Evolutionary conservation across 2,888 invertebrate species (phyloP), one percentile per base, ranked within the genome.

Genomic region (Dryobota labecula): DNA sequence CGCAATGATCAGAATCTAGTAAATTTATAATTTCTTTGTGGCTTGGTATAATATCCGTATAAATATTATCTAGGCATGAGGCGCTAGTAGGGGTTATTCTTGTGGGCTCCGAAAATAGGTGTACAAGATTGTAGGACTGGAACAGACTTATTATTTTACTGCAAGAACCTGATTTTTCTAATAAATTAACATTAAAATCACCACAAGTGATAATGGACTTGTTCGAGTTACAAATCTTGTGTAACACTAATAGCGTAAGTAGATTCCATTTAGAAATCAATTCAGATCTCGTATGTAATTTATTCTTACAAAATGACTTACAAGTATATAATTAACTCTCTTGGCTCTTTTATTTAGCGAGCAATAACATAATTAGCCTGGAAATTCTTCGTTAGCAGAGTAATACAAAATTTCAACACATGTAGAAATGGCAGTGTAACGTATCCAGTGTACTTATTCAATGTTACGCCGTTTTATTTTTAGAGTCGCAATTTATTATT

Each of bases 291-390:
- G 24, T 47, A 30, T 43, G 51, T 71, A 76, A 71, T 70, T 70
- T 68, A 60, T 27, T 67, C 60, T 83, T 70, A 57, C 83, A 57
- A 70, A 83, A 70, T 70, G 41, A 76, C 56, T 71, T 62, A 86
- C 76, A 76, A 56, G 51, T 67, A 47, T 36, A 77, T 73, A 70
- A 71, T 65, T 76, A 80, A 51, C 51, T 33, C n/a, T n/a, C n/a
- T 68, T 63, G 58, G 27, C 43, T 51, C 64, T 76, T 75, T 75
- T 65, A 71, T 67, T 67, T 60, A 36, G 47, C 47, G 77, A 64
- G 63, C 43, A 67, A 83, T 76, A 80, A 68, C 24, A 64, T 69
- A 76, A 80, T 83, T 65, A 83, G 54, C 65, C 51, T 45, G 54
- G 70, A 68, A 75, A 71, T 80, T 62, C 51, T 56, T 73, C 18